phyloP scores from a whole-genome alignment of 1,140 invertebrate species.

The Pseudomyrmex dendroicus region DNA sequence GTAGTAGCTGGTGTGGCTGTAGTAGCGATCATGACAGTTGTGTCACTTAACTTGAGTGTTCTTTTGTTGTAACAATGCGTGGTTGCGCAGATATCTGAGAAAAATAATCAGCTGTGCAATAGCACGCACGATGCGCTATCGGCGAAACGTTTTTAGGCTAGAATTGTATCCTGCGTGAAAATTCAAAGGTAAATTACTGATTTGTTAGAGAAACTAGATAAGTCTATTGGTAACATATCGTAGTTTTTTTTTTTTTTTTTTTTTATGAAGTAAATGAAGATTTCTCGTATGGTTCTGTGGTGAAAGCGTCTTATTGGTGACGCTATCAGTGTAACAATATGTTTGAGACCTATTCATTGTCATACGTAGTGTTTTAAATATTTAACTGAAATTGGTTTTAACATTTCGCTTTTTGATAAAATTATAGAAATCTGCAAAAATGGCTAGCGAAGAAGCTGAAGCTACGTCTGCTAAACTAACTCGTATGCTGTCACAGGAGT shows the following conservation, averaged over 20 bases:
- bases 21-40: neutral
- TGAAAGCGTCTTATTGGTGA: too few species aligned
- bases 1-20: neutral
- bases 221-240: neutral
- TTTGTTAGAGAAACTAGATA: neutral
- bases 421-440: neutral
- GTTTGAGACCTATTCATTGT: too few species aligned
- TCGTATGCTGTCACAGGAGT: constrained; percentile 81
- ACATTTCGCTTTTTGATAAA: neutral
- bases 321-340: too few species aligned
- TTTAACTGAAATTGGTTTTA: too few species aligned
- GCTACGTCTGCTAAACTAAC: neutral
- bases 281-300: too few species aligned
- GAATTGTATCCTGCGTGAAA: neutral
- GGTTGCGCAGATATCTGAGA: neutral
- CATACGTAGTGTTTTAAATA: too few species aligned
- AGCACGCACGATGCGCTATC: neutral
- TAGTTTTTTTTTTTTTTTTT: neutral
- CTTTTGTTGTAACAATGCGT: neutral
- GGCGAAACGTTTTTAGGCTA: constrained; percentile 22
- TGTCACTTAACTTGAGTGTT: neutral
- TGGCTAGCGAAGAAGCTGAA: neutral
- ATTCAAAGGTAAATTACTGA: neutral
- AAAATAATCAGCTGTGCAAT: neutral
- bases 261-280: neutral